phyloP scores from a whole-genome alignment of 2,888 invertebrate genomes.

The Tachina grossa region DNA sequence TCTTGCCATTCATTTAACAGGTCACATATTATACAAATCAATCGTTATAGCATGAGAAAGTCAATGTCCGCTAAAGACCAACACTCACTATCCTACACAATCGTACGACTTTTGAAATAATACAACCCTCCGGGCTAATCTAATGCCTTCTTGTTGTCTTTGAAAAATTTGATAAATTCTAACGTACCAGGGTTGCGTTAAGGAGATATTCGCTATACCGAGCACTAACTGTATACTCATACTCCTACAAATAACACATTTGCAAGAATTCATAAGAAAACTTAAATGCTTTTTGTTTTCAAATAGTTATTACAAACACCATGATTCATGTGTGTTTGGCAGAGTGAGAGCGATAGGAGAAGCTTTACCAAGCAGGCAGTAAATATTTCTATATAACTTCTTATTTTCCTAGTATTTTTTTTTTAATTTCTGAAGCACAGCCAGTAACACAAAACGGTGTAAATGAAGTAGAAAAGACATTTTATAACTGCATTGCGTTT shows the following conservation, averaged over 20 bases:
- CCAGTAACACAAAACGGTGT: slow-evolving; percentile 51
- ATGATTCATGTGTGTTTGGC: not conserved
- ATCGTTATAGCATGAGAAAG: no score
- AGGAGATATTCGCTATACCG: no score
- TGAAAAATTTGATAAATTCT: no score
- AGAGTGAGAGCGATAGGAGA: not conserved
- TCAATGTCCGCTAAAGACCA: no score
- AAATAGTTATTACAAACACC: slow-evolving; percentile 36
- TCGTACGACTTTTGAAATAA: no score
- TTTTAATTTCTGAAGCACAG: slow-evolving; percentile 25
- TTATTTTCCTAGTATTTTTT: not conserved
- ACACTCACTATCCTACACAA: no score
- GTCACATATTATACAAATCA: no score
- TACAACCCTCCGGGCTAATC: no score
- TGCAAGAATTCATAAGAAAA: slow-evolving; percentile 33
- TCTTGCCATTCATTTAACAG: no score
- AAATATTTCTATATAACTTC: slow-evolving; percentile 35
- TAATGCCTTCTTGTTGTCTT: no score
- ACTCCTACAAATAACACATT: not conserved
- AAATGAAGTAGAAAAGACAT: slow-evolving; percentile 72
- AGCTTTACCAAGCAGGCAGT: slow-evolving; percentile 23
- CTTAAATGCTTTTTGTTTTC: slow-evolving; percentile 46
- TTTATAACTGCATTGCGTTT: slow-evolving; percentile 62
- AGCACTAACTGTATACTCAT: not conserved
- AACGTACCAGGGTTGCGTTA: no score